phyloP scores from a whole-genome alignment of 1,140 invertebrate species.

The Phthorimaea operculella region DNA sequence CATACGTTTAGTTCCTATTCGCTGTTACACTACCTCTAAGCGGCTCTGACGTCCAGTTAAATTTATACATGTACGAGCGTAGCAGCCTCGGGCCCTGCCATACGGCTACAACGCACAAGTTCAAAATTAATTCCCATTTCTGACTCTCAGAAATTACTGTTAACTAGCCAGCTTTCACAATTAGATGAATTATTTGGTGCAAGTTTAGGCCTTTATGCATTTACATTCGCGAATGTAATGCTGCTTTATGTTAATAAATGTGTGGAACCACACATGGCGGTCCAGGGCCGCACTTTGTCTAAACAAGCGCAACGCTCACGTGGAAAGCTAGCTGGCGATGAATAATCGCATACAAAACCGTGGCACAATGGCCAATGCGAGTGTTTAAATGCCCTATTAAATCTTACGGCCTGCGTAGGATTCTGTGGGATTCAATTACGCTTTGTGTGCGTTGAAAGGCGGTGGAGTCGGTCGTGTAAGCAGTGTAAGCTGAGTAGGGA shows the following conservation, averaged over 20 bases:
- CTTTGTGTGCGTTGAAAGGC: constrained; percentile 66
- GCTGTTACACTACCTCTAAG: constrained; percentile 24
- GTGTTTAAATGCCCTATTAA: constrained; percentile 68
- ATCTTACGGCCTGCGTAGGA: constrained; percentile 63
- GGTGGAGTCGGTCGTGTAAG: constrained; percentile 58
- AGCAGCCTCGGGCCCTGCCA: constrained; percentile 13
- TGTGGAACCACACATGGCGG: constrained; percentile 34
- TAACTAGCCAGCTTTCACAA: background rate
- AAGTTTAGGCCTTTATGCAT: background rate
- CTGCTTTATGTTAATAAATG: constrained; percentile 24
- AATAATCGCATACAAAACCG: constrained; percentile 62
- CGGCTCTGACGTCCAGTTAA: constrained; percentile 24
- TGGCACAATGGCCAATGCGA: constrained; percentile 64
- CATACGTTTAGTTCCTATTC: constrained; percentile 27
- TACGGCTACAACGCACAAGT: constrained; percentile 20
- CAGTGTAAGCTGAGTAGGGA: constrained; percentile 60
- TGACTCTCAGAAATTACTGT: background rate
- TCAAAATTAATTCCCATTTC: constrained; percentile 25
- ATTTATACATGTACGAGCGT: constrained; percentile 27
- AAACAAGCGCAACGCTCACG: constrained; percentile 38
- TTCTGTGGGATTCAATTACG: constrained; percentile 67
- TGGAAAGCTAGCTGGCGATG: constrained; percentile 53
- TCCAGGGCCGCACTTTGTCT: constrained; percentile 35
- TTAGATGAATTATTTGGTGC: constrained; percentile 1
- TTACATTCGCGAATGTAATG: constrained; percentile 8